Evolutionary conservation across 2,113 vertebrate species (phyloP), one percentile per base, ranked within the genome.

Genomic region (Labeo rohita): DNA sequence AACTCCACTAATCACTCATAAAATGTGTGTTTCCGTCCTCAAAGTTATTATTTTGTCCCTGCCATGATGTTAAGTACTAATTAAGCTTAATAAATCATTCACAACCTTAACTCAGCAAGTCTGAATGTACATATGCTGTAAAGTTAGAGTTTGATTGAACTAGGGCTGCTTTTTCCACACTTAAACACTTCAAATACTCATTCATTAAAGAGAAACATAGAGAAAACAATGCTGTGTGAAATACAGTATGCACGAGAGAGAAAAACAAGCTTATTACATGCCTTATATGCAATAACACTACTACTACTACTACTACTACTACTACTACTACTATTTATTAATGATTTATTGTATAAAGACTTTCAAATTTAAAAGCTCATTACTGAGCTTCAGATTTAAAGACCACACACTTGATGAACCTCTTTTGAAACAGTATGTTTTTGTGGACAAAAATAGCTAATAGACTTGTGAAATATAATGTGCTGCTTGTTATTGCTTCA

Each of bases 1-100:
- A 89, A 81, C 72, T 76, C 43, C 83, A 85, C 90, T 90, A 90
- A 92, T 93, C 86, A 88, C 52, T 86, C 56, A 80, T 85, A 43
- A 75, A 87, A 90, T 86, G n/a, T 34, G 63, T n/a, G 45, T 89
- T 88, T 89, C 86, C 68, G 56, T 82, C 78, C 56, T 84, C 34
- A 59, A 81, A 86, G 76, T 85, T 84, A 36, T 85, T 87, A 61
- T 89, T 89, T 92, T 78, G 21, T 86, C 90, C 85, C 70, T 83
- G 61, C 63, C 79, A 75, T 63, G 80, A 87, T 84, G 88, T 87
- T 85, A 80, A 91, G 70, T 83, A 87, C 78, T 85, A 86, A 90
- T 90, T 89, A 87, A 52, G 72, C 66, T 21, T 77, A 77, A 92
- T 90, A 77, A 84, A 90, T 91, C 80, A 86, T 89, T 88, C 59